Percentiles rank a stretch among this genome's conserved stretches.
These are phyloP conservation scores for Sardina pilchardus DNA, from an alignment of 2,113 vertebrate species.

Conservation along the genomic window DNA sequence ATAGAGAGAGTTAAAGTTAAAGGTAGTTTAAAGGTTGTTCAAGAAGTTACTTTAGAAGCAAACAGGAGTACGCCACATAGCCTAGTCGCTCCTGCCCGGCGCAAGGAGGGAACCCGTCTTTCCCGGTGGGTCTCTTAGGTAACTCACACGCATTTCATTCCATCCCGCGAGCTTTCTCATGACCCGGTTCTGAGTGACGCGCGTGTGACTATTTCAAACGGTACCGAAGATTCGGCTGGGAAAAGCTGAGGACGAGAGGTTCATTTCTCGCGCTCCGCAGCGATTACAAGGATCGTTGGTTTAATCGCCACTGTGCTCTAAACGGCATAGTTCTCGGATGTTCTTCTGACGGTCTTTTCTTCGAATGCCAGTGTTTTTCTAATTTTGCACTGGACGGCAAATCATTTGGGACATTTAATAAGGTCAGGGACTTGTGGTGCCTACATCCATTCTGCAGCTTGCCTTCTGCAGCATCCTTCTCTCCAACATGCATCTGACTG, in stretches of 20 bases:
- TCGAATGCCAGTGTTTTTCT: background rate
- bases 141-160: background rate
- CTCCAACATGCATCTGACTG: background rate
- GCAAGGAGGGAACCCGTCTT: background rate
- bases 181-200: conserved; percentile 3
- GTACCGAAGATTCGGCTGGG: conserved; percentile 7
- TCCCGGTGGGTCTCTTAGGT: conserved; percentile 10
- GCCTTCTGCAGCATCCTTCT: background rate
- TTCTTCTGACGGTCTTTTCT: background rate
- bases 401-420: background rate
- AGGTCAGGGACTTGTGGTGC: background rate
- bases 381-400: background rate
- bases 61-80: background rate
- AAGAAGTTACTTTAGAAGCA: background rate
- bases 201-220: background rate
- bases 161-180: conserved; percentile 10
- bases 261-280: background rate
- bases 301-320: background rate
- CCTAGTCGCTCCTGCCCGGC: background rate
- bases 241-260: background rate
- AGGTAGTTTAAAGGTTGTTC: background rate
- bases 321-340: background rate
- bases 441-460: background rate
- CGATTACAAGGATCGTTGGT: background rate
- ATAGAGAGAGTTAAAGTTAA: background rate